phyloP scores from a whole-genome alignment of 2,113 vertebrate genomes.

The Petaurus breviceps region DNA sequence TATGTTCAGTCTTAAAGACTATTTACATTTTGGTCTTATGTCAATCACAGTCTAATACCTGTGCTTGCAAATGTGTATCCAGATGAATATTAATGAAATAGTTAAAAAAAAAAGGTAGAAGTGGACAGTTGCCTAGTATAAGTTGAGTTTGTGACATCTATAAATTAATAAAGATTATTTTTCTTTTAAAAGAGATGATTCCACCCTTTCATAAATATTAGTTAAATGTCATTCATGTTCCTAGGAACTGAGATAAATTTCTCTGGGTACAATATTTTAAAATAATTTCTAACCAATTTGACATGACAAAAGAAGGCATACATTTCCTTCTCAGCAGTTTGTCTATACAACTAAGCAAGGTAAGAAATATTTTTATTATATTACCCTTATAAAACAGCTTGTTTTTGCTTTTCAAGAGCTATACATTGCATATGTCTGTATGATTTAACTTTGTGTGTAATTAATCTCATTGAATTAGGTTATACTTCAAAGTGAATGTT shows the following conservation, averaged over 20 bases:
- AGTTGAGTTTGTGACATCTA: slow-evolving; percentile 38
- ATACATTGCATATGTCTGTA: neutral
- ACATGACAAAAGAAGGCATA: neutral
- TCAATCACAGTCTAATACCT: slow-evolving; percentile 55
- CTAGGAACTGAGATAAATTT: neutral
- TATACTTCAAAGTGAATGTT: neutral
- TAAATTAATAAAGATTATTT: slow-evolving; percentile 3
- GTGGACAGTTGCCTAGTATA: slow-evolving; percentile 33
- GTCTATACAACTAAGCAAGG: slow-evolving; percentile 8
- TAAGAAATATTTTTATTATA: slow-evolving; percentile 6
- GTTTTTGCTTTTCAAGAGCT: slow-evolving; percentile 51
- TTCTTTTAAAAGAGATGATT: neutral
- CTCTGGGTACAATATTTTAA: neutral
- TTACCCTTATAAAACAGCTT: slow-evolving; percentile 22
- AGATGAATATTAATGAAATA: slow-evolving; percentile 78
- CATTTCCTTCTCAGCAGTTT: neutral
- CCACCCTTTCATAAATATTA: neutral
- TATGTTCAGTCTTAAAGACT: slow-evolving; percentile 48
- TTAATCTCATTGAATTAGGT: slow-evolving; percentile 23
- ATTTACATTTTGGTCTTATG: slow-evolving; percentile 71
- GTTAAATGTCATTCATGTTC: slow-evolving; percentile 12
- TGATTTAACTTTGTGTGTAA: slow-evolving; percentile 2
- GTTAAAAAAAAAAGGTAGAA: slow-evolving; percentile 39
- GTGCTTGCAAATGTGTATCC: slow-evolving; percentile 59
- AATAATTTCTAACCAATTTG: neutral